Percentiles rank a stretch among this genome's conserved stretches.
Conservation (phyloP, 2,888 invertebrate genomes). For the Serripes groenlandicus region DNA sequence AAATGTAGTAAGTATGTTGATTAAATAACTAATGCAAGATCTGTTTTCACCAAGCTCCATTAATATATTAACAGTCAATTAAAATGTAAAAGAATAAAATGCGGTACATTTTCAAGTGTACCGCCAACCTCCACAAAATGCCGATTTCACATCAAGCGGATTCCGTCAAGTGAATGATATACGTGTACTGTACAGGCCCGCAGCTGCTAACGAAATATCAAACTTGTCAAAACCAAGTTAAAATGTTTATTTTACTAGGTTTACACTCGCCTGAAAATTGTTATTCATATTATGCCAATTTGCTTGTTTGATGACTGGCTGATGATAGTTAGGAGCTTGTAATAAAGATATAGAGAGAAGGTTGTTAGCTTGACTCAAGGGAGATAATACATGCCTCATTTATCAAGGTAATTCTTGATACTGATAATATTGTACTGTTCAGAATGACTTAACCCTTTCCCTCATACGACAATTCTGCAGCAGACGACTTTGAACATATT, state of each 20-base stretch:
- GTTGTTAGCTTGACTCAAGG: slow-evolving; percentile 12
- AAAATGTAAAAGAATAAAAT: background rate
- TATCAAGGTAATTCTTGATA: slow-evolving; percentile 7
- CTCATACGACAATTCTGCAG: too few relatives aligned
- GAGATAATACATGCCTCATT: slow-evolving; percentile 24
- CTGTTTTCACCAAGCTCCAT: too few relatives aligned
- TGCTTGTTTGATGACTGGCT: slow-evolving; percentile 45
- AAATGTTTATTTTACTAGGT: slow-evolving; percentile 62
- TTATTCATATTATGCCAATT: slow-evolving; percentile 60
- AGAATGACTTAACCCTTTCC: background rate
- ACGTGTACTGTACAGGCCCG: background rate
- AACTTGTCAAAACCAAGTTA: slow-evolving; percentile 66
- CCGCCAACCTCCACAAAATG: background rate
- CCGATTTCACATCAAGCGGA: slow-evolving; percentile 26
- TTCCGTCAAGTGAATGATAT: slow-evolving; percentile 25
- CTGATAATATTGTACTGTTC: background rate
- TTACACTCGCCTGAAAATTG: slow-evolving; percentile 53
- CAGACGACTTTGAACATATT: too few relatives aligned
- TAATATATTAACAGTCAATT: too few relatives aligned
- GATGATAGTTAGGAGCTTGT: slow-evolving; percentile 33
- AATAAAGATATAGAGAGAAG: slow-evolving; percentile 28
- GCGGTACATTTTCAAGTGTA: slow-evolving; percentile 1
- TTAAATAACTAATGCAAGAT: too few relatives aligned
- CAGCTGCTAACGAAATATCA: slow-evolving; percentile 63
- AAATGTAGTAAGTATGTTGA: too few relatives aligned